Percentiles rank a stretch among this genome's conserved stretches.
These are phyloP conservation scores for Brachionichthys hirsutus DNA, from an alignment of 2,113 vertebrate species.

Conservation along the genomic window DNA sequence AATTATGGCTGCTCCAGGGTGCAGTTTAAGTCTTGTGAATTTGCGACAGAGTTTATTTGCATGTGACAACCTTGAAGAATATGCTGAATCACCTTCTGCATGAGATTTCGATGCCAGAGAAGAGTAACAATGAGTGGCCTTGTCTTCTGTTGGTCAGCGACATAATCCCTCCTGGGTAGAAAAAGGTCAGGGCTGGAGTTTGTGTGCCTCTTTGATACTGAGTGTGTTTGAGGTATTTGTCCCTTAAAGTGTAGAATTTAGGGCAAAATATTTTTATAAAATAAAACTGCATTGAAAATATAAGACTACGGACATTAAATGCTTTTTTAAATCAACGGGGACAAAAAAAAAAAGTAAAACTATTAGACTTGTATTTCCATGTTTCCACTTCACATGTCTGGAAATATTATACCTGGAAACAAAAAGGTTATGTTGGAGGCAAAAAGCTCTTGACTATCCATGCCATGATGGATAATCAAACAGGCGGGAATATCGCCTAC, in stretches of 20 bases:
- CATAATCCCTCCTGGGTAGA: constrained; percentile 31
- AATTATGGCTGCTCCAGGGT: background rate
- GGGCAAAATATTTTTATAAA: background rate
- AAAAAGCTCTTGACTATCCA: too few species aligned
- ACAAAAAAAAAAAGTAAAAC: background rate
- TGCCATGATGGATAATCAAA: too few species aligned
- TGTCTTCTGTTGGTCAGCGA: constrained; percentile 52
- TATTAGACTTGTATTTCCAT: too few species aligned
- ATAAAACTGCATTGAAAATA: background rate
- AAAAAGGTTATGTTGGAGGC: too few species aligned
- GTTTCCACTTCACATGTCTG: too few species aligned
- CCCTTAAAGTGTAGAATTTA: background rate
- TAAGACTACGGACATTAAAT: background rate
- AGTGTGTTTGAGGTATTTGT: background rate
- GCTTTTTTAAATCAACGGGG: background rate
- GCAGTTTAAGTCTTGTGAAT: too few species aligned
- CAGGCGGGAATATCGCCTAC: background rate
- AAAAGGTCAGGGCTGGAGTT: background rate
- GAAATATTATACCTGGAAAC: too few species aligned
- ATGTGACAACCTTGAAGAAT: constrained; percentile 42
- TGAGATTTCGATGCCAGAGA: constrained; percentile 27
- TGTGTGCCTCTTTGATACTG: constrained; percentile 8
- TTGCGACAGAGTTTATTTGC: constrained; percentile 1
- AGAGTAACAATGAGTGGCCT: constrained; percentile 61
- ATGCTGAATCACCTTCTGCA: constrained; percentile 57